These are phyloP conservation scores for Drosophila pseudoobscura DNA, from an alignment of 1,140 invertebrate species.

Conservation along the genomic window DNA sequence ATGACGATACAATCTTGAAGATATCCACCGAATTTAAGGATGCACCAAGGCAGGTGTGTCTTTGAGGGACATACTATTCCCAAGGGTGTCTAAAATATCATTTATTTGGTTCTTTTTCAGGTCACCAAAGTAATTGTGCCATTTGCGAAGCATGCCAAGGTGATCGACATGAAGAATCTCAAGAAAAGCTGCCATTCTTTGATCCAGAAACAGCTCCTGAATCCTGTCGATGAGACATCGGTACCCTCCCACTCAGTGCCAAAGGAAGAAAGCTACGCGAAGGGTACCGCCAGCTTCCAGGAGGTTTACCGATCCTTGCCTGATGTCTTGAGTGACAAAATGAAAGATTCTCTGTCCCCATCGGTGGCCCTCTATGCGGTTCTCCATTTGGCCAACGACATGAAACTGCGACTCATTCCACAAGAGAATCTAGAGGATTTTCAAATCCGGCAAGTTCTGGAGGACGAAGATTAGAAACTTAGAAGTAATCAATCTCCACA, in stretches of 20 bases:
- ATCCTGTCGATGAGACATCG: slow-evolving; percentile 21
- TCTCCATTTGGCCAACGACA: slow-evolving; percentile 91
- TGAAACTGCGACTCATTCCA: slow-evolving; percentile 78
- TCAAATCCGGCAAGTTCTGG: slow-evolving; percentile 71
- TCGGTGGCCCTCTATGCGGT: slow-evolving; percentile 89
- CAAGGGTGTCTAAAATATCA: background rate
- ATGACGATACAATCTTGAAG: slow-evolving; percentile 67
- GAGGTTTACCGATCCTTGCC: slow-evolving; percentile 86
- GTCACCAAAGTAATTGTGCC: slow-evolving; percentile 87
- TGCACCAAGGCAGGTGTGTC: slow-evolving; percentile 68
- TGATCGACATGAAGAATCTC: slow-evolving; percentile 89
- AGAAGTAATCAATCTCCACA: too few species aligned
- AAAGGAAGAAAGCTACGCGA: slow-evolving; percentile 55
- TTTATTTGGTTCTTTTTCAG: slow-evolving; percentile 51
- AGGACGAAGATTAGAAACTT: background rate
- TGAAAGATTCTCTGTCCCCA: slow-evolving; percentile 87
- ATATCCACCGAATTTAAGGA: slow-evolving; percentile 78
- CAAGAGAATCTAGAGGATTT: slow-evolving; percentile 71
- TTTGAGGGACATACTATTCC: too few species aligned
- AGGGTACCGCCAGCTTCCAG: slow-evolving; percentile 42
- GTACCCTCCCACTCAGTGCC: slow-evolving; percentile 51
- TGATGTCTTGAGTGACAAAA: slow-evolving; percentile 84
- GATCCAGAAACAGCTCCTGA: slow-evolving; percentile 72
- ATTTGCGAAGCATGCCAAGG: slow-evolving; percentile 89
- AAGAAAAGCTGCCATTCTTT: slow-evolving; percentile 86